Conservation (phyloP, 1,140 invertebrate species). For the Aradophagus sp. region DNA sequence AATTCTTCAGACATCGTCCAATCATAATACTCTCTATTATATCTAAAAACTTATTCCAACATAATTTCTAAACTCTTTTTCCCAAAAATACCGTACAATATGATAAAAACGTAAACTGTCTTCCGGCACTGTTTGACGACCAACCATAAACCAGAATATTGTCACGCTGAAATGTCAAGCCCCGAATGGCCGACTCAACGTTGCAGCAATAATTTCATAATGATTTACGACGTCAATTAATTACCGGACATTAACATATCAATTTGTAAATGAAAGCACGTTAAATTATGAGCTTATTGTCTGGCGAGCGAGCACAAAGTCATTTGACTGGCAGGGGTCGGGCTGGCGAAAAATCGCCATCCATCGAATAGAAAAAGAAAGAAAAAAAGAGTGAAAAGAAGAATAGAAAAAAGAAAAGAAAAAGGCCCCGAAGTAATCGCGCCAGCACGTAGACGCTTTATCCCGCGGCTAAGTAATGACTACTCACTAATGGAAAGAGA, state of each 20-base stretch:
- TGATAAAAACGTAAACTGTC: no score
- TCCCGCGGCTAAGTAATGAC: slow-evolving; percentile 48
- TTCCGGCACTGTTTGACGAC: no score
- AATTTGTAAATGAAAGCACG: slow-evolving; percentile 26
- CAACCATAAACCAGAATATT: neutral
- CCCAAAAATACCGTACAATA: no score
- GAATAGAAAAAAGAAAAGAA: no score
- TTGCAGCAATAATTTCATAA: slow-evolving; percentile 8
- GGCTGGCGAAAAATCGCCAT: slow-evolving; percentile 3
- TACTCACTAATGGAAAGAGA: slow-evolving; percentile 48
- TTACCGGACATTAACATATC: slow-evolving; percentile 26
- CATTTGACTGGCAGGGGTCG: no score
- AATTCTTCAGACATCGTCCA: no score
- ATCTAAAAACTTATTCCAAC: no score
- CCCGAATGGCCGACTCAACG: neutral
- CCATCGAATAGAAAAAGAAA: no score
- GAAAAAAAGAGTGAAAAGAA: no score
- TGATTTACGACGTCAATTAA: slow-evolving; percentile 17
- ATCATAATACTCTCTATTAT: no score
- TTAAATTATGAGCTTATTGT: slow-evolving; percentile 35
- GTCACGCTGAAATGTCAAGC: slow-evolving; percentile 7
- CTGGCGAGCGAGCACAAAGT: neutral
- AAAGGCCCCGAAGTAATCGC: no score
- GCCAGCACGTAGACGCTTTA: slow-evolving; percentile 25
- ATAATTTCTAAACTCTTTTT: no score